A percentile compares a stretch with the other conserved stretches of the same genome.
Evolutionary conservation across 2,888 invertebrate species (phyloP).

Genomic region (Resseliella maxima): DNA sequence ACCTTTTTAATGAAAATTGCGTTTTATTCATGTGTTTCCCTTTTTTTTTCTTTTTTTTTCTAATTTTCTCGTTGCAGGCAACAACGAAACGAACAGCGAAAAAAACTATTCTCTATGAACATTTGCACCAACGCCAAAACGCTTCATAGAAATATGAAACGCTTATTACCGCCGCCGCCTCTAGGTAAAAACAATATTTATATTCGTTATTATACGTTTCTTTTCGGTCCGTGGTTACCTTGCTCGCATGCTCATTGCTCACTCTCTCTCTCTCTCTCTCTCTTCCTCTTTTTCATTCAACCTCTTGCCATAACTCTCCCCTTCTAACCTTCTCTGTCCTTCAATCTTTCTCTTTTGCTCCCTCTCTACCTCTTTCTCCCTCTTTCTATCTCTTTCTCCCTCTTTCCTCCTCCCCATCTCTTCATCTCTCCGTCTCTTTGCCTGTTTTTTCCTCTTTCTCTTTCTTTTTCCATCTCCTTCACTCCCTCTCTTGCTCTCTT

Average conservation of each 20-base stretch:
- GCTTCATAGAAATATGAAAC: constrained; percentile 62
- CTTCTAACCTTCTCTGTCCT: no score
- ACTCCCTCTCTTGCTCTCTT: no score
- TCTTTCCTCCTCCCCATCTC: no score
- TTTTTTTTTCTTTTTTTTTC: not conserved
- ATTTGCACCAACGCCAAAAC: constrained; percentile 63
- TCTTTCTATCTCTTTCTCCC: not conserved
- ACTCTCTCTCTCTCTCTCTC: no score
- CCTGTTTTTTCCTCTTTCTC: not conserved
- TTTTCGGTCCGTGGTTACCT: constrained; percentile 36
- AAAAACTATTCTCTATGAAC: constrained; percentile 60
- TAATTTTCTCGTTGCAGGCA: not conserved
- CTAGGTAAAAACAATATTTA: constrained; percentile 62
- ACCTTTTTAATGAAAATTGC: not conserved
- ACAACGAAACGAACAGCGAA: constrained; percentile 55
- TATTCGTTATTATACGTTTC: not conserved
- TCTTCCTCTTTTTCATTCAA: no score
- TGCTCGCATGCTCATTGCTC: no score
- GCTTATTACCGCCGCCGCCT: constrained; percentile 66
- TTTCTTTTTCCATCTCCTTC: not conserved
- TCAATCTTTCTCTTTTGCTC: no score
- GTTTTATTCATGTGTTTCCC: not conserved
- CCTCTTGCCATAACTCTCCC: no score
- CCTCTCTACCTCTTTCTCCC: not conserved
- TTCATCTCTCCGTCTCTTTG: not conserved